phyloP scores from a whole-genome alignment of 2,797 vertebrate genomes.

The Gallinago stenura region DNA sequence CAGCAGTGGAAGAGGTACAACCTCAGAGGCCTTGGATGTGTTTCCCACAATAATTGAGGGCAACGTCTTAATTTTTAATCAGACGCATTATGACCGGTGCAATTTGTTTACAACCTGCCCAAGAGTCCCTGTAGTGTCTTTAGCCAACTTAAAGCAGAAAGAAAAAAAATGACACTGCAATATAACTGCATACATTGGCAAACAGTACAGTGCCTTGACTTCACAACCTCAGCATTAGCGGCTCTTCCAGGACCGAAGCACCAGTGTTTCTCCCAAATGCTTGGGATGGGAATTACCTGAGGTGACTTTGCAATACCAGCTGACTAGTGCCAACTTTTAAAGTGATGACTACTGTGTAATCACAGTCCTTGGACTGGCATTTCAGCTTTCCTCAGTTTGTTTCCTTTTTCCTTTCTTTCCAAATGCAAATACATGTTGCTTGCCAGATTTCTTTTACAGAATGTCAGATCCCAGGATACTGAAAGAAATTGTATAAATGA shows the following conservation, averaged over 20 bases:
- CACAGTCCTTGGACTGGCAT: neutral
- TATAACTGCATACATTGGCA: neutral
- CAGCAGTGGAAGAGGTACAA: neutral
- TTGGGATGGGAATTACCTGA: conserved; percentile 28
- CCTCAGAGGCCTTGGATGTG: neutral
- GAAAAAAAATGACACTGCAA: neutral
- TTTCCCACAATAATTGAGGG: neutral
- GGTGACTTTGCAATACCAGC: conserved; percentile 15
- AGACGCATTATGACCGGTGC: accelerated
- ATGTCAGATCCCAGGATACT: neutral
- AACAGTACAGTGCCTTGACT: neutral
- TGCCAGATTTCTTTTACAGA: conserved; percentile 25
- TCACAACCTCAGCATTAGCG: neutral
- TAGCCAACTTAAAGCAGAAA: neutral
- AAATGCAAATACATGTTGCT: conserved; percentile 25
- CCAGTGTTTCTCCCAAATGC: neutral
- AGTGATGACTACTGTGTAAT: conserved; percentile 22
- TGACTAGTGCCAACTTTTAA: conserved; percentile 20
- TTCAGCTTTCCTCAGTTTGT: conserved; percentile 19
- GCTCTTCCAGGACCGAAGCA: neutral
- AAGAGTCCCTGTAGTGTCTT: neutral
- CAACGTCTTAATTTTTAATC: conserved; percentile 39
- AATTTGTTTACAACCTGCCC: neutral
- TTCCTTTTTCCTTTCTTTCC: conserved; percentile 26
- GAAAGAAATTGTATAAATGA: neutral